Evolutionary conservation across 23 tunicate species (phyloP), one percentile per base, ranked within the genome.

Genomic region (Ciona savignyi): DNA sequence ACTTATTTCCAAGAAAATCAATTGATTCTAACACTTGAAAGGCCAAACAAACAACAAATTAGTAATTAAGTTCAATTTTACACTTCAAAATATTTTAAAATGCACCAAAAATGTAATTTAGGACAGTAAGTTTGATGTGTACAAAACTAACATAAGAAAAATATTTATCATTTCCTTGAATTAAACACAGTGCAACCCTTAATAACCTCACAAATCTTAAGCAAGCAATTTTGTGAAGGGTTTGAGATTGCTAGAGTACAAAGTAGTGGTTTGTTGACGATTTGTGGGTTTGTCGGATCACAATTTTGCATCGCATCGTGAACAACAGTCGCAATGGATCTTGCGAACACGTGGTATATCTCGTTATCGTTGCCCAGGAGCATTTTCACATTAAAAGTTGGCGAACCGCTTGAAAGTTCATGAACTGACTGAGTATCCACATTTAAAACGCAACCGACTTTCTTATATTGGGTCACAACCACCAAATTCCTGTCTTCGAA

Each of bases 401-500:
- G 23, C 30, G 29, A 29, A 34, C 25, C 25, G 31, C 27, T 33
- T n/a, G n/a, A n/a, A n/a, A n/a, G n/a, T n/a, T n/a, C n/a, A 32
- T 66, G 70, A 1, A 66, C 70, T 29, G 20, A 25, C 22, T 66
- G 33, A 3, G 70, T 21, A 29, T 23, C 30, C 20, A 86, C 85
- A 6, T 70, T 66, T 1, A 86, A 70, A 22, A 86, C 20, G 9
- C 85, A 74, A 25, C 93, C 93, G 26, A 79, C 35, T 66, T 80
- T 86, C 71, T 80, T 74, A 32, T 48, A 80, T 25, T 86, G 81
- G 20, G 93, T 86, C 1, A 86, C 77, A 22, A 75, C 68, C 4
- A 86, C 75, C 29, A 86, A 74, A 67, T 86, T 69, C 29, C 83
- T 66, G 72, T 86, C 93, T 27, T 30, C 23, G 62, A 86, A 86